These are phyloP conservation scores for Epizoanthus scotinus DNA, from an alignment of 92 coral and sea anemone species.

Conservation along the genomic window DNA sequence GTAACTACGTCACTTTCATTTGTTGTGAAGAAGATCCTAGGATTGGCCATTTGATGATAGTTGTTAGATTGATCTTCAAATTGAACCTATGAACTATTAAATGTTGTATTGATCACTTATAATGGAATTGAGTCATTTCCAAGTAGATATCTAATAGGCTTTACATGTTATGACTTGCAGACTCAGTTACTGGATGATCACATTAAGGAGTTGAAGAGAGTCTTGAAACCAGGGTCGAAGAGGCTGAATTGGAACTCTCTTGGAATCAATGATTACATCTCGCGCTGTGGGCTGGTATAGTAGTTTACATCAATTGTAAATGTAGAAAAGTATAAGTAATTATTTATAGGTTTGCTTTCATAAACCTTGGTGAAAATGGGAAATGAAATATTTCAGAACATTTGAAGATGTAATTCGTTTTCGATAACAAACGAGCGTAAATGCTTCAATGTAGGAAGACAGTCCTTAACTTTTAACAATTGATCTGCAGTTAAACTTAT, in stretches of 20 bases:
- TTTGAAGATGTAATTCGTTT: no score
- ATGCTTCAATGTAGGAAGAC: no score
- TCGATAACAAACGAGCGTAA: no score
- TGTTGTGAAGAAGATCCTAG: no score
- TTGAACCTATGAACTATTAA: background rate
- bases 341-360: no score
- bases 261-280: slow-evolving; percentile 93
- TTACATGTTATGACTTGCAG: slow-evolving; percentile 40
- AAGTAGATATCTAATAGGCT: background rate
- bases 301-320: background rate
- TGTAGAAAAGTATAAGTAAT: background rate
- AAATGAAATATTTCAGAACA: no score
- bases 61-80: background rate
- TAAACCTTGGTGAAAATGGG: no score
- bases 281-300: slow-evolving; percentile 91
- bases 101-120: no score
- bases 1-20: no score
- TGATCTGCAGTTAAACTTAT: background rate
- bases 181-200: slow-evolving; percentile 97
- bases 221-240: slow-evolving; percentile 95
- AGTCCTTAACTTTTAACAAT: no score
- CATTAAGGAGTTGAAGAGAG: slow-evolving; percentile 94
- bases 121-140: background rate
- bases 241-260: slow-evolving; percentile 98
- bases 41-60: no score